Base-by-base conservation (phyloP, 2,113 vertebrate species). In the Centrocercus urophasianus region DNA sequence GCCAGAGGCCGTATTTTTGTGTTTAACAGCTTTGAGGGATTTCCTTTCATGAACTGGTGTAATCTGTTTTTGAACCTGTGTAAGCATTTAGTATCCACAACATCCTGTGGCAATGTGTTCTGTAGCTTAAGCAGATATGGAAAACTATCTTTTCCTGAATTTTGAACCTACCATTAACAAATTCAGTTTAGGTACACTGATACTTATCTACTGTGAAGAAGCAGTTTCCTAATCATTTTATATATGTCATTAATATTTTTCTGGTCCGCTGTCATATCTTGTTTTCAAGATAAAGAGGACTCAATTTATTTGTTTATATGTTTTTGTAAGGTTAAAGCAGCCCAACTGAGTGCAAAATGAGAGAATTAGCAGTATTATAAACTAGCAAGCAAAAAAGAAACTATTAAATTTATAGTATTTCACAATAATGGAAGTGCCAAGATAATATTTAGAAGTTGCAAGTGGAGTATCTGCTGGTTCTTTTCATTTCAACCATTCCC, bases 11-110 rank as follows among this genome's bases (percentile, higher is more conserved):
- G 32, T 93, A 89, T 91, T 96, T 95, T 66, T 77, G 76, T 66
- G 22, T 86, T 94, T 94, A 94, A 92, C 83, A 93, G 83, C 56
- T 94, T 18, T 80, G 50, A 91, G 76, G 83, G 90, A 93, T 96
- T 94, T 93, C 88, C 79, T 93, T 93, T 91, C 88, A 57, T 93
- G 89, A 94, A 90, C 15, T 72, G 11, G 50, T 90, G 56, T 94
- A 88, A 96, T 96, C 88, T 94, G 52, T 86, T 86, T 91, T 86
- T 90, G 86, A 90, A 95, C 67, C 89, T 69, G 8, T 73, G 69
- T 86, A 94, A 90, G 79, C 69, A 56, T 83, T 91, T 71, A 69
- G 38, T 77, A 86, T 89, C 79, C 56, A 67, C 38, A 91, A 32
- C 47, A 77, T 90, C 83, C 88, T 48, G n/a, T 88, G 72, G 22